Percentiles rank a stretch among this genome's conserved stretches.
phyloP scores from a whole-genome alignment of 1,140 invertebrate species.

The Prorops nasuta region DNA sequence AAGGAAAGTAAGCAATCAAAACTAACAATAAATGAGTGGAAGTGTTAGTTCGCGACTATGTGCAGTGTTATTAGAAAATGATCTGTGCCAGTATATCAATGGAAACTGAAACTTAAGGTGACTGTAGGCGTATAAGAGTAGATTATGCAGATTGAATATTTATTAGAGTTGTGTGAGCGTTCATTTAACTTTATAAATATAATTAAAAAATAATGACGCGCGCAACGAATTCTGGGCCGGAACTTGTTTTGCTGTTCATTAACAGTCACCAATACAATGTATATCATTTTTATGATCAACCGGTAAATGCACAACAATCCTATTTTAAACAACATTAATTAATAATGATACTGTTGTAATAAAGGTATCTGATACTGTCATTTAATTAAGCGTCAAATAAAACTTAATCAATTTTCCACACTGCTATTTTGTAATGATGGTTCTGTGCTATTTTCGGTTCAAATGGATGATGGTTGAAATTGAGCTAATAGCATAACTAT shows the following conservation, averaged over 20 bases:
- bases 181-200: conserved; percentile 11
- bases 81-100: conserved; percentile 8
- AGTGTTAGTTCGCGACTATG: conserved; percentile 15
- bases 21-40: conserved; percentile 19
- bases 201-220: conserved; percentile 6
- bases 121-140: conserved; percentile 29
- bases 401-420: neutral
- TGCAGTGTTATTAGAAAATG: neutral
- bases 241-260: no score
- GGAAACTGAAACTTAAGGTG: neutral
- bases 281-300: no score
- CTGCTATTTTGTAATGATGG: neutral
- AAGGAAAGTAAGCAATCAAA: conserved; percentile 51
- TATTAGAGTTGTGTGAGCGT: conserved; percentile 39
- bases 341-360: no score
- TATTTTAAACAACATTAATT: no score
- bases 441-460: neutral
- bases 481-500: neutral
- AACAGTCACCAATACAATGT: no score
- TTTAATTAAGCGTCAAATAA: neutral
- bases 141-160: conserved; percentile 30
- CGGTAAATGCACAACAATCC: no score
- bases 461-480: neutral
- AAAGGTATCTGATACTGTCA: no score
- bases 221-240: conserved; percentile 25